Base-by-base conservation (phyloP, 2,113 vertebrate species). In the Forbesichthys agassizii region DNA sequence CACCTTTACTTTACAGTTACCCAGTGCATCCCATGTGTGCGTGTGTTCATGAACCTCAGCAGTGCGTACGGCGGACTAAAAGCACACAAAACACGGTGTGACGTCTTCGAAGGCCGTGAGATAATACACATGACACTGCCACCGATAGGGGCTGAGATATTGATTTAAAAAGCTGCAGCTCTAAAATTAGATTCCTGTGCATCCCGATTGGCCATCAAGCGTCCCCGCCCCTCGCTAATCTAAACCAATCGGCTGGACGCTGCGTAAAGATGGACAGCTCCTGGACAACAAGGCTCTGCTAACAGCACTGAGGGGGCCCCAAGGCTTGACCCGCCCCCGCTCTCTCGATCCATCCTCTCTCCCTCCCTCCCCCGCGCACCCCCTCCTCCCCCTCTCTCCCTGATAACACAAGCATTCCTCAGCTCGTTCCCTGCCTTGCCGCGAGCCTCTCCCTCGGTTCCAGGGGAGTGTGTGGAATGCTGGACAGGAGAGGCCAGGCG, bases 351-450 rank as follows among this genome's bases (percentile, higher is more conserved):
- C 11, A 3, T 14, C 49, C 13, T 4, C 11, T 10, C 11, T 52
- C 49, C 3, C 11, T 52, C 49, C 11, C 49, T 52, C 13, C 11
- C 49, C 1, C 13, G 5, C 2, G 9, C 48, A 49, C 12, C 48
- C 12, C 48, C 12, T 12, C 11, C 49, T 52, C 11, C 11, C 49
- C 11, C 10, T 52, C 13, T 52, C 49, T 52, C 49, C 11, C 11
- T 52, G 49, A 93, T 87, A 90, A 84, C 86, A 90, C 83, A 90
- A 84, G 89, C 88, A 92, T 93, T 92, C 92, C 91, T 86, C 76
- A 81, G 83, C 79, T 78, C 56, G 64, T 79, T 88, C 89, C 84
- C 81, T 86, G 88, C 88, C 83, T 80, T 63, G 47, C 84, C 78
- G 4, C 80, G 86, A 84, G 88, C 89, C 83, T 88, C 87, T 83